Evolutionary conservation across 2,113 vertebrate genomes (phyloP), one percentile per base, ranked within the genome.

Genomic region (Miniopterus natalensis): DNA sequence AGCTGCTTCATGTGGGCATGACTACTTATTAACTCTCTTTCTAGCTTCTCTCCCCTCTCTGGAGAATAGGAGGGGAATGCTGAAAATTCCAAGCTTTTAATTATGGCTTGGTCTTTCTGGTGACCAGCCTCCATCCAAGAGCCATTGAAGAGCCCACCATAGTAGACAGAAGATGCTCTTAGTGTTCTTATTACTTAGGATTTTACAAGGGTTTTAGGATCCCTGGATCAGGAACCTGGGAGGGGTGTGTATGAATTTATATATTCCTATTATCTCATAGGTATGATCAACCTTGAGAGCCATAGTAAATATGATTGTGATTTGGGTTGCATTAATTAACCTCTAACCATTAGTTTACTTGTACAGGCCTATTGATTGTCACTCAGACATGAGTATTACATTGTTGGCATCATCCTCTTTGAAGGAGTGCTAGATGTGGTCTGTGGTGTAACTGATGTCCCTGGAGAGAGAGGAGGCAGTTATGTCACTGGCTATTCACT

Each of bases 271-370:
- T 40, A 79, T 15, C 51, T 57, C 51, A 57, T n/a, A 25, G 13
- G 12, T 95, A 63, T 92, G 45, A 84, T 94, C 42, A 49, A 29
- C 51, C 51, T 84, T 80, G 88, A 88, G 71, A 80, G 61, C 51
- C 53, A 18, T 74, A 65, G 40, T 85, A 84, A 71, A 59, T 90
- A 45, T 84, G n/a, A 57, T 73, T 83, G 51, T 88, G n/a, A 79
- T 80, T 88, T 93, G 65, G 49, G 45, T 90, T 90, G 49, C 80
- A 68, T 47, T 89, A 79, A 84, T 59, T 94, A 93, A 74, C 36
- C 57, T 88, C 23, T 65, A 74, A 85, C 45, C 29, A 79, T 73
- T 87, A 79, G 47, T 87, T 57, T 77, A 47, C 29, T 86, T 96
- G 36, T 36, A 40, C 20, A 18, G 73, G 61, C 6, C 8, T 83